Base-by-base conservation (phyloP, 2,888 invertebrate species). In the Agapetus fuscipes region DNA sequence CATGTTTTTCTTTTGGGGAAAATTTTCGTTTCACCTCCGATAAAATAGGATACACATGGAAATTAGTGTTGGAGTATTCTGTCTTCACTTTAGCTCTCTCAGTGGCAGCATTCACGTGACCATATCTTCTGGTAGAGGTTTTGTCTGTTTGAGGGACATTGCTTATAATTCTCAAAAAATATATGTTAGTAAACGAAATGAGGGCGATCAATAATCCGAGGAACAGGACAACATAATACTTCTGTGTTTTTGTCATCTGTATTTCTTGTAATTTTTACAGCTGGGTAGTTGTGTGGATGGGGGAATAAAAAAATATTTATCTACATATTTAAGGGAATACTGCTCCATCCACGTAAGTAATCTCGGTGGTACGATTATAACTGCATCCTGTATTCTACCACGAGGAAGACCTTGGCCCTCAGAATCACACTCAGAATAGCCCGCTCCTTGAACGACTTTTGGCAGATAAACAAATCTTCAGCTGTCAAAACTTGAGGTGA, bases 161-260 rank as follows among this genome's bases (percentile, higher is more conserved):
- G 47, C 57, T 62, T 5, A 64, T 55, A 43, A 62, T 59, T 47
- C 58, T 58, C 54, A 63, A 55, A 37, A 64, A 62, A 51, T 64
- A 64, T 46, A 64, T 58, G 51, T 64, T 64, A 34, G 48, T 31
- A 15, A 49, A 26, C 35, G 48, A 51, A 14, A 50, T 48, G 11
- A 48, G 12, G 10, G 37, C 31, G 15, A 49, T 45, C 29, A 50
- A 41, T 17, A 48, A 31, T 15, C 48, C 34, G 15, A 51, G 35
- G 16, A 52, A 29, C 17, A 49, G 29, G 40, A 43, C 42, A 37
- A 48, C 38, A 29, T 44, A 34, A 39, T 44, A 48, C 46, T 48
- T 43, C 30, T 44, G 43, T 40, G 39, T 46, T 45, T 48, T 50
- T 47, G 51, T 44, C 44, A 44, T 44, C 32, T 42, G 33, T 15